Evolutionary conservation across 1,140 invertebrate genomes (phyloP), one percentile per base, ranked within the genome.

Genomic region (Saccostrea cuccullata): DNA sequence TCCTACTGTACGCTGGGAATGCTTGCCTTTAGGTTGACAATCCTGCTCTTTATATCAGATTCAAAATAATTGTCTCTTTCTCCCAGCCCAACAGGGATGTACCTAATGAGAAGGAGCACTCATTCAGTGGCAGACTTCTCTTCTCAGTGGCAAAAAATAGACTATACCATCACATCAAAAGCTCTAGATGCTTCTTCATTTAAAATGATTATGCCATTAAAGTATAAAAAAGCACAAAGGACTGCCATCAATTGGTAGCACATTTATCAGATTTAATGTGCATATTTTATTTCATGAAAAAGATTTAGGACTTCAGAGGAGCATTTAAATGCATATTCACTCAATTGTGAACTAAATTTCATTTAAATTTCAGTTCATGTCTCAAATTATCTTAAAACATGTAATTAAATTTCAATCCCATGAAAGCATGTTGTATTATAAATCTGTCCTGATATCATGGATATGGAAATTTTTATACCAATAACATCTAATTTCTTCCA

Each of bases 341-440:
- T 26, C 26, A 30, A 77, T 77, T 77, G 70, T 77, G 70, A 77
- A 77, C 70, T 36, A 77, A 36, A 77, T 77, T 30, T 30, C 70
- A 77, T 67, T 67, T 67, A 67, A 8, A n/a, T 67, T n/a, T 67
- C 23, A 67, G 60, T 67, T 67, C 23, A 67, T 67, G 60, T 67
- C 60, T 67, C 60, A 67, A 67, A 67, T 30, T 23, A 77, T 36
- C 23, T 30, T 30, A 12, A 36, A 30, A 26, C 23, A 26, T 77
- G 70, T 36, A 26, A 64, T 64, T 64, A 64, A 64, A 77, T 77
- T 73, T 77, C 70, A 77, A 30, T 77, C 26, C 70, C 70, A 77
- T 77, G 23, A 77, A 36, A 26, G 70, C 70, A 77, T 77, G 30
- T 30, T 47, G 47, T 47, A 9, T 1, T 6, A 47, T 5, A 47